Evolutionary conservation across 2,797 vertebrate genomes (phyloP).

Genomic region (Peromyscus eremicus): DNA sequence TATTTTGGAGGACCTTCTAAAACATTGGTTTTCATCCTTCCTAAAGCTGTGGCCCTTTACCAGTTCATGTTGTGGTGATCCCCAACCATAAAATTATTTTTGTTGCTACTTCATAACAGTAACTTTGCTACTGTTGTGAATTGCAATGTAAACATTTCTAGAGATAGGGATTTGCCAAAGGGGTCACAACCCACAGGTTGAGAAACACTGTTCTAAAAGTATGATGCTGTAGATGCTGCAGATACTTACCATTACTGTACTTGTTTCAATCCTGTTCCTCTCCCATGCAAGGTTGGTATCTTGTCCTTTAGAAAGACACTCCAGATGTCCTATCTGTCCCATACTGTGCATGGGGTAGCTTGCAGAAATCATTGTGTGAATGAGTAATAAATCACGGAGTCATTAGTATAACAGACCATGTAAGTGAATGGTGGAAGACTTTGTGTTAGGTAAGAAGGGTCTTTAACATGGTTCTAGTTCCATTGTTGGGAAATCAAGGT

Average conservation of each 20-base stretch:
- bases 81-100: neutral
- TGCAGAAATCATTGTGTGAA: neutral
- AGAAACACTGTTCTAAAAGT: neutral
- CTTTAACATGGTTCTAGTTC: neutral
- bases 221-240: neutral
- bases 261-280: neutral
- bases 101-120: neutral
- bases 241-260: neutral
- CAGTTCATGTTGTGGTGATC: neutral
- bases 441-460: neutral
- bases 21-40: neutral
- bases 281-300: neutral
- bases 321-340: neutral
- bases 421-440: neutral
- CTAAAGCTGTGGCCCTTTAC: neutral
- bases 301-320: neutral
- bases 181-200: neutral
- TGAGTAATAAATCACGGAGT: neutral
- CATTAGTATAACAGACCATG: neutral
- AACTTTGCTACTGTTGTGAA: neutral
- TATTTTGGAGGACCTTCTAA: neutral
- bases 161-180: neutral
- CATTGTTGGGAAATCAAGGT: slow-evolving; percentile 16
- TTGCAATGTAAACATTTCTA: neutral
- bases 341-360: neutral